Percentiles rank a stretch among this genome's conserved stretches.
phyloP scores from a whole-genome alignment of 2,113 vertebrate genomes.

The Tachysurus vachellii region DNA sequence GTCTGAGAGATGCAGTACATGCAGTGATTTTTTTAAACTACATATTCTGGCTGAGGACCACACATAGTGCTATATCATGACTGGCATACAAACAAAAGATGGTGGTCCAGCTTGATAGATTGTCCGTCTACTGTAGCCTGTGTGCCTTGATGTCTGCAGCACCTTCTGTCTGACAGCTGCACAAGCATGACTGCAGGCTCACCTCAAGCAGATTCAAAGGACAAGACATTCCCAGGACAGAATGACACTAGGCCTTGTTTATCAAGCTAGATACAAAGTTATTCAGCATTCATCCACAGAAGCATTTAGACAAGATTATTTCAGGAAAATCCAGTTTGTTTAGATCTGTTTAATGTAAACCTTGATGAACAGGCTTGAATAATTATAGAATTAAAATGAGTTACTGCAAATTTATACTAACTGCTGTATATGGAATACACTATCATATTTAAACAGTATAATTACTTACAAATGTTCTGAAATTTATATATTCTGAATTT shows the following conservation, averaged over 20 bases:
- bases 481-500: neutral
- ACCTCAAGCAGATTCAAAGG: neutral
- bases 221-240: slow-evolving; percentile 11
- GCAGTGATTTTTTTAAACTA: neutral
- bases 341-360: neutral
- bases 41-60: neutral
- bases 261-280: neutral
- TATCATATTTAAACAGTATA: neutral
- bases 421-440: neutral
- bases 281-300: neutral
- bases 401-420: neutral
- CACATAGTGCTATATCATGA: slow-evolving; percentile 4
- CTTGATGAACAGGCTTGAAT: neutral
- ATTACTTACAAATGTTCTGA: neutral
- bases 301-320: neutral
- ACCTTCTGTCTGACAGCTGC: slow-evolving; percentile 6
- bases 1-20: slow-evolving; percentile 1
- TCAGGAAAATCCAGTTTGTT: neutral
- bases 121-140: neutral
- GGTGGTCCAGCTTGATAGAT: neutral
- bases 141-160: slow-evolving; percentile 8
- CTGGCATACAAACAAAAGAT: neutral
- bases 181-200: neutral
- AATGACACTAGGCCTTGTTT: neutral
- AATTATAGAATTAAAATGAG: neutral